Percentiles rank a stretch among this genome's conserved stretches.
Conservation (phyloP, 2,797 vertebrate genomes). For the Vireo griseus region DNA sequence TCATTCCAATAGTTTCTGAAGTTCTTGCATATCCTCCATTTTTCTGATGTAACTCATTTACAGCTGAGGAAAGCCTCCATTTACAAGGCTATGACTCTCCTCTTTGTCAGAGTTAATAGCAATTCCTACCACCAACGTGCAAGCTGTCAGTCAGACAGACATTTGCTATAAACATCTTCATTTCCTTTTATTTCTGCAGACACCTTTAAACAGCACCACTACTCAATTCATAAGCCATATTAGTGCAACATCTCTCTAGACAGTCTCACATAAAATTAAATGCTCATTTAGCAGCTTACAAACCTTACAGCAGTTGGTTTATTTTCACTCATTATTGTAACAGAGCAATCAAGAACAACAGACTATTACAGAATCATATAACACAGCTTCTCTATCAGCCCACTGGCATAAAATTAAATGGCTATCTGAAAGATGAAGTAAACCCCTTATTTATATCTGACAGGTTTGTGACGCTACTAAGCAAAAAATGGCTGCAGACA, state of each 20-base stretch:
- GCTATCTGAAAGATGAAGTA: not conserved
- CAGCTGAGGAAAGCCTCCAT: not conserved
- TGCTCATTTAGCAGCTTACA: constrained; percentile 22
- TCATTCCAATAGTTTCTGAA: constrained; percentile 4
- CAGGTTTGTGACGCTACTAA: not conserved
- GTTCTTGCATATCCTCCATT: not conserved
- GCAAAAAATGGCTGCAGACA: not conserved
- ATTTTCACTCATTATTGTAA: not conserved
- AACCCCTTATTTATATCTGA: not conserved
- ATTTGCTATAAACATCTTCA: constrained; percentile 46
- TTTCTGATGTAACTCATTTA: constrained; percentile 9
- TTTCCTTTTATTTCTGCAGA: constrained; percentile 50
- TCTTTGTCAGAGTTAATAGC: not conserved
- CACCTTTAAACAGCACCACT: constrained; percentile 45
- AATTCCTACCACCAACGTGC: not conserved
- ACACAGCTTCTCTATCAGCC: not conserved
- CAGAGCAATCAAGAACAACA: not conserved
- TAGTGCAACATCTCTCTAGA: constrained; percentile 1
- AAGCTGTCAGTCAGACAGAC: constrained; percentile 39
- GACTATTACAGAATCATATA: not conserved
- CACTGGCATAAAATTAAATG: not conserved
- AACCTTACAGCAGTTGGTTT: constrained; percentile 9
- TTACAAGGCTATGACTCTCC: not conserved
- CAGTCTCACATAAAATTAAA: not conserved
- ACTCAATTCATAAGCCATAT: constrained; percentile 32